These are phyloP conservation scores for Sinocyclocheilus maitianheensis DNA, from an alignment of 2,113 vertebrate genomes.

Conservation along the genomic window DNA sequence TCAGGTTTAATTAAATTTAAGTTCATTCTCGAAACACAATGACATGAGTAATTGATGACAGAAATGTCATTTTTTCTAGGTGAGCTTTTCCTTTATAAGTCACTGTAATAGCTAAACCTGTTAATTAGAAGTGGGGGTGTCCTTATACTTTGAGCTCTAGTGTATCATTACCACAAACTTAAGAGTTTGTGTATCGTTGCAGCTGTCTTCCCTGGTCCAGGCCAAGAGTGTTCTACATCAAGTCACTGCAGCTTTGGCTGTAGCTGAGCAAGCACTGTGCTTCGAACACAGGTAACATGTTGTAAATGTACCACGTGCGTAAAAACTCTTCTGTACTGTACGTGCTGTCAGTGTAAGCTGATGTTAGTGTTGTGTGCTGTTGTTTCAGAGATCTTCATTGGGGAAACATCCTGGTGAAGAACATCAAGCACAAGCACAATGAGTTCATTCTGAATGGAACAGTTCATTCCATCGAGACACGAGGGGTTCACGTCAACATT, in stretches of 20 bases:
- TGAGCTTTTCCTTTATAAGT: not conserved
- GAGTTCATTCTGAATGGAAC: conserved; percentile 76
- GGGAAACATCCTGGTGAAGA: conserved; percentile 91
- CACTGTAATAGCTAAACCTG: not conserved
- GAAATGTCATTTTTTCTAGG: not conserved
- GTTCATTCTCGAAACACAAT: too few relatives aligned
- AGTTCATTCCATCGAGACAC: conserved; percentile 71
- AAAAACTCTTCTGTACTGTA: not conserved
- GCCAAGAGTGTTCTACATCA: conserved; percentile 90
- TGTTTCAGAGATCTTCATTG: conserved; percentile 86
- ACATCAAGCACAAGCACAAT: conserved; percentile 66
- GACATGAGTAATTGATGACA: too few relatives aligned
- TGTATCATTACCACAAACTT: not conserved
- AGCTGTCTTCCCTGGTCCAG: conserved; percentile 73
- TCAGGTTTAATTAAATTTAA: too few relatives aligned
- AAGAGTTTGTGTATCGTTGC: conserved; percentile 6
- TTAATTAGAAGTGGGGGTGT: not conserved
- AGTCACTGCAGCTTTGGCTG: conserved; percentile 86
- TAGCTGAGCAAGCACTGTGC: conserved; percentile 86
- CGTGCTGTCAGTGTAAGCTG: not conserved
- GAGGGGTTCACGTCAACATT: conserved; percentile 85
- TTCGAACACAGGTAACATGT: conserved; percentile 87
- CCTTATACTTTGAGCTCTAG: not conserved
- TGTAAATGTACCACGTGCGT: not conserved
- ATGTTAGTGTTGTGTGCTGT: conserved; percentile 16